These are phyloP conservation scores for Teleiodes luculella DNA, from an alignment of 2,888 invertebrate genomes.

Conservation along the genomic window DNA sequence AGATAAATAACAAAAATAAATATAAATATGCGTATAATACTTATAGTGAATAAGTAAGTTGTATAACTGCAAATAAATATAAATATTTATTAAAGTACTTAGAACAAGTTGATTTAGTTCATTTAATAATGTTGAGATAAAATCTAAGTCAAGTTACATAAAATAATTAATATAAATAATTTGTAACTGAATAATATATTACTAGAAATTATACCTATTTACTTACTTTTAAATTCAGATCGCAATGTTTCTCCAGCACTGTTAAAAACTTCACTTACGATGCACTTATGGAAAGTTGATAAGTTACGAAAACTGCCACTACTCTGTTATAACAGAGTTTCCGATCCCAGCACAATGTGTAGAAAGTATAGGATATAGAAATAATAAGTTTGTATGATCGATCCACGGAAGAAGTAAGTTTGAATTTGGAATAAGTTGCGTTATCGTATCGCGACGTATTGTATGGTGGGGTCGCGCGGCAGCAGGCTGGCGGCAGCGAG, in stretches of 20 bases:
- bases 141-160: constrained; percentile 54
- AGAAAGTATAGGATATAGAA: neutral
- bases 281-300: constrained; percentile 54
- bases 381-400: neutral
- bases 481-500: constrained; percentile 51
- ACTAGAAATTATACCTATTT: constrained; percentile 9
- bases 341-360: neutral
- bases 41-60: too few relatives aligned
- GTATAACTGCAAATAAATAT: too few relatives aligned
- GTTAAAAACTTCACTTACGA: constrained; percentile 64
- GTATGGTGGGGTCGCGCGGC: neutral
- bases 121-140: constrained; percentile 67
- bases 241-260: constrained; percentile 49
- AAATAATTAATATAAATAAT: neutral
- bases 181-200: neutral
- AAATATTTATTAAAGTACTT: constrained; percentile 32
- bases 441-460: constrained; percentile 5
- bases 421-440: constrained; percentile 8
- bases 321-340: constrained; percentile 4
- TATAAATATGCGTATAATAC: too few relatives aligned
- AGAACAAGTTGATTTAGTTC: constrained; percentile 60
- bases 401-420: neutral
- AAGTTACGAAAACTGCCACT: constrained; percentile 47
- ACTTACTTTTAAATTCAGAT: constrained; percentile 63
- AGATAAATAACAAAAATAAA: too few relatives aligned